Percentiles rank a stretch among this genome's conserved stretches.
Evolutionary conservation across 2,797 vertebrate genomes (phyloP).

Genomic region (Sorex maritimensis): DNA sequence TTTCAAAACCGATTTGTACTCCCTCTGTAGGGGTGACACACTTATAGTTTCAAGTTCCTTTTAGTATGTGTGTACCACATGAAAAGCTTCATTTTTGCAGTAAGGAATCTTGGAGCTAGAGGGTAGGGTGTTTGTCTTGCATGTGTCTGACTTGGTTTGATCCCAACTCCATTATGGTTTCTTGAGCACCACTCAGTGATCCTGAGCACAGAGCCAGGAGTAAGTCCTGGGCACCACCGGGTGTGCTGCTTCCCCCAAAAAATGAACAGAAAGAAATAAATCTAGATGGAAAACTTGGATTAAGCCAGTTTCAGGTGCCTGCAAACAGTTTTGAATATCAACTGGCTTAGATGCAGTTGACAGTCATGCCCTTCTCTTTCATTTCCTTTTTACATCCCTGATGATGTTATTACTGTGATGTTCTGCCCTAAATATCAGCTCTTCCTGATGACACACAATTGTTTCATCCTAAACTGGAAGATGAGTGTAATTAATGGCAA

Average conservation of each 20-base stretch:
- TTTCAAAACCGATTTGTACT: constrained; percentile 34
- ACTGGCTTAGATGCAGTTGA: neutral
- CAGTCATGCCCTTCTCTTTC: neutral
- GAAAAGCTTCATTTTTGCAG: neutral
- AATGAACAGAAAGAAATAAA: too few relatives aligned
- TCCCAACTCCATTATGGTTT: too few relatives aligned
- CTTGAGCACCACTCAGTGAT: too few relatives aligned
- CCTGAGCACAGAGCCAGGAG: too few relatives aligned
- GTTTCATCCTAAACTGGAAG: neutral
- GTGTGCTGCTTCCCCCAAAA: too few relatives aligned
- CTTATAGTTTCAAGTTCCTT: neutral
- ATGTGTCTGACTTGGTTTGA: too few relatives aligned
- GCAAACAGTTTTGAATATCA: neutral
- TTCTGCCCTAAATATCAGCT: neutral
- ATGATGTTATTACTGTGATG: neutral
- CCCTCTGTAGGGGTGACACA: neutral
- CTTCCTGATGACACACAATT: neutral
- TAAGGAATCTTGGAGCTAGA: neutral
- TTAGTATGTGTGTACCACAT: neutral
- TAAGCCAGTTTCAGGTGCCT: neutral
- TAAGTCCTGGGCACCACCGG: too few relatives aligned
- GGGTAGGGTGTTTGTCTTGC: too few relatives aligned
- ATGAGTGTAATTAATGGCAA: neutral
- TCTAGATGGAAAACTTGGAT: neutral
- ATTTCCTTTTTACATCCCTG: neutral